Evolutionary conservation across 2,797 vertebrate genomes (phyloP).

Genomic region (Peromyscus aztecus): DNA sequence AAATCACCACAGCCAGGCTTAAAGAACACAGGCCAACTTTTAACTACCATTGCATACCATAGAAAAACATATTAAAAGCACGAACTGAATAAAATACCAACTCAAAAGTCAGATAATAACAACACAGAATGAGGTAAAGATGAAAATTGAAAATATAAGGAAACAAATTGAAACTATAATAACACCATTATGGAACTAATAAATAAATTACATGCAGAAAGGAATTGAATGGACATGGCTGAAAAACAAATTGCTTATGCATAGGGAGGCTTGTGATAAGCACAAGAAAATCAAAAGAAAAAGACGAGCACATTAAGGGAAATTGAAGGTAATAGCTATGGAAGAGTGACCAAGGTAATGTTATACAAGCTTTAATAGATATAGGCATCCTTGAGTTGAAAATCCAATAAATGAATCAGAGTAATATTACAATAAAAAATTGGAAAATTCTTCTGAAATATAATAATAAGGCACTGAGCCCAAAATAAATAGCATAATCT

Average conservation of each 20-base stretch:
- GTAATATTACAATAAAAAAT: neutral
- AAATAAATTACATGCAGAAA: constrained; percentile 66
- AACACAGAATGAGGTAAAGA: constrained; percentile 59
- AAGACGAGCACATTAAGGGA: constrained; percentile 26
- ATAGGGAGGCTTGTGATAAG: constrained; percentile 18
- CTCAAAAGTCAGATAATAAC: constrained; percentile 25
- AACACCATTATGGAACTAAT: constrained; percentile 54
- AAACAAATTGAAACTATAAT: constrained; percentile 67
- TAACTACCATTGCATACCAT: neutral
- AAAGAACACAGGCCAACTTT: neutral
- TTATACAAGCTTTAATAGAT: neutral
- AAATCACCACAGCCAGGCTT: neutral
- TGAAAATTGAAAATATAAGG: constrained; percentile 65
- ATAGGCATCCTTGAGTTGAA: neutral
- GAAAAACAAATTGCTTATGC: constrained; percentile 49
- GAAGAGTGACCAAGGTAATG: neutral
- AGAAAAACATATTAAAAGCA: constrained; percentile 19
- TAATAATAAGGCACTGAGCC: neutral
- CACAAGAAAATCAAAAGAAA: constrained; percentile 37
- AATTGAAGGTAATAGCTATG: constrained; percentile 7
- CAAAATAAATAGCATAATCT: constrained; percentile 19
- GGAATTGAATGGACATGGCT: constrained; percentile 16
- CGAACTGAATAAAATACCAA: constrained; percentile 24
- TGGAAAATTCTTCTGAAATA: constrained; percentile 35
- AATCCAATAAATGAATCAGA: neutral